Conservation (phyloP, 2,113 vertebrate species). For the Mormyrus iriodes region DNA sequence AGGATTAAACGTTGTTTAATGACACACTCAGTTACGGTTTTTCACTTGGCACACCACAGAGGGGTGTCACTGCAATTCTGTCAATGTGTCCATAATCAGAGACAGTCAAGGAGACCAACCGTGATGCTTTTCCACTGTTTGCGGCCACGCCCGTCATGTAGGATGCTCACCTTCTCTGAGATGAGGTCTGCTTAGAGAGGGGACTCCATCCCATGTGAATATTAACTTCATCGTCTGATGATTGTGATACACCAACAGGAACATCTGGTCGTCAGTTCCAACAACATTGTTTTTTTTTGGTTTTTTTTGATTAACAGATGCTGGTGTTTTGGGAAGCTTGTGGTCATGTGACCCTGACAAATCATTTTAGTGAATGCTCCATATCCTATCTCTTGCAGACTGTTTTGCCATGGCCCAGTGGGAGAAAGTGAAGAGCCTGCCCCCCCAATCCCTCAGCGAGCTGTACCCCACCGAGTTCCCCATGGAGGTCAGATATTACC, state of each 20-base stretch:
- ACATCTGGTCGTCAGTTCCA: neutral
- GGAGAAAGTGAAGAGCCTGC: constrained; percentile 50
- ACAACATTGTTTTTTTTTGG: neutral
- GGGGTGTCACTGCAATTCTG: neutral
- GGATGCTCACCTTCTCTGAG: neutral
- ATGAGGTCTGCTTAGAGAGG: neutral
- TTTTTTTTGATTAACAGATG: neutral
- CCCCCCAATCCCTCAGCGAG: constrained; percentile 41
- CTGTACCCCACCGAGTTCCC: constrained; percentile 60
- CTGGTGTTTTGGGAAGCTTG: neutral
- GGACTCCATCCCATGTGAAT: neutral
- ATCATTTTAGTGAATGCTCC: neutral
- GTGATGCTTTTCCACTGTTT: neutral
- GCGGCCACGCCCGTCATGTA: too few species aligned
- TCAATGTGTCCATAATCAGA: neutral
- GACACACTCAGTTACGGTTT: neutral
- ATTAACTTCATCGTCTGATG: neutral
- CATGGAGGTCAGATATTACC: constrained; percentile 60
- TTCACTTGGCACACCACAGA: neutral
- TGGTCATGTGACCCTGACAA: neutral
- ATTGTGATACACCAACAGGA: neutral
- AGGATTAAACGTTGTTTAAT: neutral
- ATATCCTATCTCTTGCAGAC: constrained; percentile 27
- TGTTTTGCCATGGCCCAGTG: constrained; percentile 61
- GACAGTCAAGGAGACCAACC: neutral